Base-by-base conservation (phyloP, 1,140 invertebrate species). In the Maniola jurtina region DNA sequence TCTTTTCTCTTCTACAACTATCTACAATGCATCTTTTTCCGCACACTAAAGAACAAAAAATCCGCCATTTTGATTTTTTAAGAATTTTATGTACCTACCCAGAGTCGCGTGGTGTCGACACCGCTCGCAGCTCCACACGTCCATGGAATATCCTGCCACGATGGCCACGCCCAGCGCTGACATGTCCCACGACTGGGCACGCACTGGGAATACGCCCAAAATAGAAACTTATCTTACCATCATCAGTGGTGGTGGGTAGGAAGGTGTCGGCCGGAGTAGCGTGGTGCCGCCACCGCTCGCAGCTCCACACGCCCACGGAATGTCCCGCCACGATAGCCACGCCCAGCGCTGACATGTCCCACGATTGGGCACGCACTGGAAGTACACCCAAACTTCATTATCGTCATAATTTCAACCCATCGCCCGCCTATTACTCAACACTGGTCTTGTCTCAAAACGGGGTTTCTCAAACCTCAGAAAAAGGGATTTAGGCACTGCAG, bases 91-190 rank as follows among this genome's bases (percentile, higher is more conserved):
- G n/a, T n/a, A n/a, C n/a, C n/a, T n/a, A n/a, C n/a, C 94, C 45
- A 93, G 91, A 2, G 95, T 92, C 33, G 91, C 80, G 16, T 84
- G 89, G 3, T 83, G 77, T 9, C 88, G 81, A 75, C 91, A 86
- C 50, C 84, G 77, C 38, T 89, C 83, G 14, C 81, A 79, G 25
- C 93, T 89, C 82, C 93, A 93, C 64, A 97, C 94, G 10, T 96
- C 96, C 66, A 94, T 93, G 3, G 97, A 96, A 57, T 93, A 87
- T 2, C 97, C 97, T 16, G 98, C 98, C 65, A 95, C 96, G 92
- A 98, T 96, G 10, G 97, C 98, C 40, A 94, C 97, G 33, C 98
- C 98, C 55, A 99, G 91, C 0, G 97, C 95, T 1, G 97, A 98
- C 47, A 97, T 97, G 89, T 99, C 97, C 74, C 95, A 92, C 85